Evolutionary conservation across 2,888 invertebrate genomes (phyloP).

Genomic region (Trachelus stipa): DNA sequence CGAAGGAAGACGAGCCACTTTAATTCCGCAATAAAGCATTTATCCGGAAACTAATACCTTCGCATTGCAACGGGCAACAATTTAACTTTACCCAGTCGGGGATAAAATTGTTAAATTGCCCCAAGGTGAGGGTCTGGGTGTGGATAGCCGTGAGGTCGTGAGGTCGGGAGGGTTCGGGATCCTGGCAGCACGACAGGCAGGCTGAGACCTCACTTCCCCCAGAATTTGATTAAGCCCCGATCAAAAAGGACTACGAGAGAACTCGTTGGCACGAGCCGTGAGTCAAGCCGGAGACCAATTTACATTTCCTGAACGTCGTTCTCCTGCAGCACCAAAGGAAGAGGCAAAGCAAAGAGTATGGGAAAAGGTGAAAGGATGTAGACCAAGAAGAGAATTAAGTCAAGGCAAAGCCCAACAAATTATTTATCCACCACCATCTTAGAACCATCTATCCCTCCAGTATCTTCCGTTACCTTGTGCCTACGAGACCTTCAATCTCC

Average conservation of each 20-base stretch:
- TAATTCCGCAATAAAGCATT: conserved; percentile 41
- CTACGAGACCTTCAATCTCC: not conserved
- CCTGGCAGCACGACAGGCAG: not conserved
- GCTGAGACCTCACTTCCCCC: not conserved
- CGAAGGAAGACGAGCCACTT: conserved; percentile 34
- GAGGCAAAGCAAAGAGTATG: not conserved
- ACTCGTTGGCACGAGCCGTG: not conserved
- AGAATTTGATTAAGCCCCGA: not conserved
- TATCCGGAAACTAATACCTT: conserved; percentile 24
- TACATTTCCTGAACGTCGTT: not conserved
- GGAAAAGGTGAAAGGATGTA: not conserved
- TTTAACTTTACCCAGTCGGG: not conserved
- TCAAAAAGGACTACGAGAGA: not conserved
- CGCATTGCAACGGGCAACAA: not conserved
- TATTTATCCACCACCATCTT: not conserved
- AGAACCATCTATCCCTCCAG: not conserved
- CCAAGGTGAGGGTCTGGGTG: not conserved
- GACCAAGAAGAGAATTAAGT: not conserved
- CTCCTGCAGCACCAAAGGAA: not conserved
- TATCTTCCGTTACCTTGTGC: not conserved
- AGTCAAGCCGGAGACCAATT: not conserved
- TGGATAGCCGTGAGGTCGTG: not conserved
- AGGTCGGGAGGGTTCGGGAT: not conserved
- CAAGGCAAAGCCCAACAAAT: not conserved
- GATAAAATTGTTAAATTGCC: conserved; percentile 4